Percentiles rank a stretch among this genome's conserved stretches.
phyloP scores from a whole-genome alignment of 2,888 invertebrate genomes.

The Amaurobius ferox region DNA sequence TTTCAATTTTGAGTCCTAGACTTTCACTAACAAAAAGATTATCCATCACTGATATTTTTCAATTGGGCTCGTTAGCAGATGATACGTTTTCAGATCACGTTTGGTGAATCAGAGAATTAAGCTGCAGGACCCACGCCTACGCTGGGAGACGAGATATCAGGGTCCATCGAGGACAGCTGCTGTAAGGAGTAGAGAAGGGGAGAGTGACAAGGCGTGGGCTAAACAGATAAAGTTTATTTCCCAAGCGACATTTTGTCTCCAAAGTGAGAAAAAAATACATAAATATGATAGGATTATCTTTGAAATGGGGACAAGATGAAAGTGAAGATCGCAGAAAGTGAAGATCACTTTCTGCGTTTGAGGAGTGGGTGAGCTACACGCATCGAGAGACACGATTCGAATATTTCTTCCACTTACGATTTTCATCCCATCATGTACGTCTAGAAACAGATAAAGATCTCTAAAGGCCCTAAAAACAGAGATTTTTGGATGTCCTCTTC shows the following conservation, averaged over 20 bases:
- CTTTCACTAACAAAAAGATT: background rate
- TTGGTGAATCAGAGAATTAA: background rate
- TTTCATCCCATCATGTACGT: no score
- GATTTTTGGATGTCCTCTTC: no score
- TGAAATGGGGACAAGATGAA: no score
- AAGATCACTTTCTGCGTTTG: no score
- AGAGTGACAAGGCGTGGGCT: constrained; percentile 3
- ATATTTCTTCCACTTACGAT: no score
- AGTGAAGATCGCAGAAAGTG: no score
- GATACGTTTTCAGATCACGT: background rate
- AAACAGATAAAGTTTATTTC: background rate
- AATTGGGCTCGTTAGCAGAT: background rate
- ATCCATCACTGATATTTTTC: constrained; percentile 8
- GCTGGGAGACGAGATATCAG: background rate
- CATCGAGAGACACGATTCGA: no score
- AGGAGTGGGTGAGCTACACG: no score
- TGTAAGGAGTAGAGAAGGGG: constrained; percentile 12
- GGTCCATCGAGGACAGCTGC: constrained; percentile 25
- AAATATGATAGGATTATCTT: no score
- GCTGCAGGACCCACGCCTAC: constrained; percentile 4
- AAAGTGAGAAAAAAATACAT: background rate
- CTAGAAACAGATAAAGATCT: no score
- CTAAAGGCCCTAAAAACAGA: no score
- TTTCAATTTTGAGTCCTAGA: background rate
- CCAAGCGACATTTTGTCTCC: constrained; percentile 5